Evolutionary conservation across 2,888 invertebrate species (phyloP).

Genomic region (Noctua fimbriata): DNA sequence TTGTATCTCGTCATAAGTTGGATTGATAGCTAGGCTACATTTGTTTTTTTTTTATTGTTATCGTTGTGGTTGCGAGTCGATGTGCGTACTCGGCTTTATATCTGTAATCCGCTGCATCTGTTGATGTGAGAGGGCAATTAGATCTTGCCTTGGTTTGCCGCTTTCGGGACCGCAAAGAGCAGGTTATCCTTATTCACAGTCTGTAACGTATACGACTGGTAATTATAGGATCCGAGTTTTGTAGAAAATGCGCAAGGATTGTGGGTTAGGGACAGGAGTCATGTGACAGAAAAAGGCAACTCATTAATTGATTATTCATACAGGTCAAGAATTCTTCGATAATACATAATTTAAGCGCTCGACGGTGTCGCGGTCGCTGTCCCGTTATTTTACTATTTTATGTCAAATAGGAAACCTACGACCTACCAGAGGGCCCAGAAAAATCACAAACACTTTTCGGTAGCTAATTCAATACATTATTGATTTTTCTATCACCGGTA

Average conservation of each 20-base stretch:
- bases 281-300: conserved; percentile 6
- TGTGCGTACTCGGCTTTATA: conserved; percentile 45
- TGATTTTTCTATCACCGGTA: background rate
- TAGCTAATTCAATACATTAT: background rate
- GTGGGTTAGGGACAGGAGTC: background rate
- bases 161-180: conserved; percentile 53
- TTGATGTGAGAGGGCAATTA: conserved; percentile 40
- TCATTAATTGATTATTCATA: conserved; percentile 15
- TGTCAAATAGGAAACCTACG: background rate
- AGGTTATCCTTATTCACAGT: conserved; percentile 19
- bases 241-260: conserved; percentile 6
- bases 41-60: conserved; percentile 68
- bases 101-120: conserved; percentile 63
- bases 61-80: conserved; percentile 52
- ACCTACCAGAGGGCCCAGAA: background rate
- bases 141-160: conserved; percentile 1
- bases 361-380: too few relatives aligned
- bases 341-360: background rate
- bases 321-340: background rate
- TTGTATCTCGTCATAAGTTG: conserved; percentile 87
- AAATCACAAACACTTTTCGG: background rate
- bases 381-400: background rate
- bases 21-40: conserved; percentile 68
- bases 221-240: conserved; percentile 41
- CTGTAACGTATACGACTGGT: background rate